Base-by-base conservation (phyloP, 2,797 vertebrate genomes). In the Florisuga fusca region DNA sequence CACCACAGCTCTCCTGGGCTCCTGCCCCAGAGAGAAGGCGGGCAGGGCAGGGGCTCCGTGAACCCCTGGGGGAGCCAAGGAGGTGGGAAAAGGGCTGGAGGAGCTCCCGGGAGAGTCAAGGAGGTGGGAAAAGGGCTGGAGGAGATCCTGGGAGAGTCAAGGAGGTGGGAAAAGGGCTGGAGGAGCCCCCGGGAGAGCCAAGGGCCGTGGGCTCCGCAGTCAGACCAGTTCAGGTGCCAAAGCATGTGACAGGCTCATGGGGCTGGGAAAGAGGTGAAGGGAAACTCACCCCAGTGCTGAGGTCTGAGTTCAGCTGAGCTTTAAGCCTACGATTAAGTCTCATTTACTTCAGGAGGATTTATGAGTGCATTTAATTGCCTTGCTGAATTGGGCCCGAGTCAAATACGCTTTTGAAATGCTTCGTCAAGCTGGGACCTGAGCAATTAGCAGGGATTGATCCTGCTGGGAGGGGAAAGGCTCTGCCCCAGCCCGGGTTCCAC, bases 301-400 rank as follows among this genome's bases (percentile, higher is more conserved):
- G 61, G 38, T 3, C 62, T 41, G 73, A 6, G 15, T 36, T 46
- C 63, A 53, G 75, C 91, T 72, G 54, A 72, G 91, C 84, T 54
- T 50, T 77, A 66, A 91, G 94, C 94, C 73, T n/a, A 12, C 0
- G 46, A 93, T 94, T 89, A 95, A 89, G 64, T 67, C 82, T 93
- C 93, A 58, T 94, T 95, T 91, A 89, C 84, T 77, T 71, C 64
- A 64, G 89, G 84, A 95, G 93, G 91, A 94, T 95, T 96, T 87
- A 91, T 8, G 91, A 94, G 91, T 3, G 62, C 29, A 10, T 92
- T 94, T 96, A 95, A 89, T 92, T 95, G 94, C 93, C 87, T 76
- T 1, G 7, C 78, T 3, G 21, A 54, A 22, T 36, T 67, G 82
- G 91, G 94, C 71, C 26, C 48, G 82, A 94, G 79, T 85, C 84